Conservation (phyloP, 2,797 vertebrate genomes). For the Chelmon rostratus region DNA sequence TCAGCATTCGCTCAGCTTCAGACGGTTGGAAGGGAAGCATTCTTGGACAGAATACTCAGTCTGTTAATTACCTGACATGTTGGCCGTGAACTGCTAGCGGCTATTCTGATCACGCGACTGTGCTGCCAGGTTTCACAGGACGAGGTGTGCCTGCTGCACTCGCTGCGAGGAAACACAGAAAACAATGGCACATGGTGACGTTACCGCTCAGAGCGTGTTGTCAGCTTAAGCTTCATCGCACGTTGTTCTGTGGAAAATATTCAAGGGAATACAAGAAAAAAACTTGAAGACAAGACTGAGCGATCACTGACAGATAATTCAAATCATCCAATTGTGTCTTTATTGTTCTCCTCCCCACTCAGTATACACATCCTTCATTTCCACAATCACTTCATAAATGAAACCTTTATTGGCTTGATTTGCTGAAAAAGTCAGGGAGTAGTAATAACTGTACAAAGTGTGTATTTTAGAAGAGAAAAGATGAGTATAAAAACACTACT, state of each 20-base stretch:
- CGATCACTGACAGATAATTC: neutral
- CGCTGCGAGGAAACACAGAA: neutral
- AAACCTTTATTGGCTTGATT: neutral
- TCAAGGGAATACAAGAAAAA: too few relatives aligned
- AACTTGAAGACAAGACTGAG: neutral
- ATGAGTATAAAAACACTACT: neutral
- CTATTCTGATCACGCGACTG: slow-evolving; percentile 19
- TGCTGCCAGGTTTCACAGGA: slow-evolving; percentile 28
- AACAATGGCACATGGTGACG: neutral
- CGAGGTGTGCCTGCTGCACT: neutral
- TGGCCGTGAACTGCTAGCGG: slow-evolving; percentile 18
- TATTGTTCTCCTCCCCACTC: neutral
- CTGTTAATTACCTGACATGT: slow-evolving; percentile 42
- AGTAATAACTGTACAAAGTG: neutral
- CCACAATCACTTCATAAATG: neutral
- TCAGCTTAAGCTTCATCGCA: neutral
- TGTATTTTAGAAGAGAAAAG: too few relatives aligned
- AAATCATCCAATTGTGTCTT: neutral
- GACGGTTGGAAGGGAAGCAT: slow-evolving; percentile 6
- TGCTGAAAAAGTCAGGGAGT: neutral
- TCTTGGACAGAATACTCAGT: slow-evolving; percentile 27
- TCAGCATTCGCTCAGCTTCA: slow-evolving; percentile 9
- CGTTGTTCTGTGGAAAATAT: neutral
- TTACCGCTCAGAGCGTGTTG: neutral
- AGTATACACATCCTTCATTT: neutral